These are phyloP conservation scores for Pollenia amentaria DNA, from an alignment of 2,888 invertebrate genomes.

Conservation along the genomic window DNA sequence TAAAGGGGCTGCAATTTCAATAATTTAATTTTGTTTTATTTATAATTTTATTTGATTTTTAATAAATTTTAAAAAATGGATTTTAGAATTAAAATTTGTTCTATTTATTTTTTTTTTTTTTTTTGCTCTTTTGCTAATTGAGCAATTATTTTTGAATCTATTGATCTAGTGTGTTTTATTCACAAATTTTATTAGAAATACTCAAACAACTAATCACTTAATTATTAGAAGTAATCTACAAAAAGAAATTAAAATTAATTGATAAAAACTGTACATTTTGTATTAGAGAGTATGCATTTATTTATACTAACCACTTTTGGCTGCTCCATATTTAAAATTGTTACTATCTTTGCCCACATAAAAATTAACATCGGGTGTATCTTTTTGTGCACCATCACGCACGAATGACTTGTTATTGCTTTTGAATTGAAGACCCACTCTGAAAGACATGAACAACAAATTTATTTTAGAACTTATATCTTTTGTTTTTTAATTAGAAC, in stretches of 20 bases:
- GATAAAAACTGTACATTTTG: neutral
- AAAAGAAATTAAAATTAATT: neutral
- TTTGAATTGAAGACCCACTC: constrained; percentile 74
- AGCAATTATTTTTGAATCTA: constrained; percentile 5
- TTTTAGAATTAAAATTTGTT: neutral
- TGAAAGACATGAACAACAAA: constrained; percentile 48
- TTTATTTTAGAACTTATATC: neutral
- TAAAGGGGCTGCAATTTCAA: neutral
- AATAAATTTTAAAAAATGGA: neutral
- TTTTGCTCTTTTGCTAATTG: constrained; percentile 14
- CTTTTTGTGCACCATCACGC: constrained; percentile 65
- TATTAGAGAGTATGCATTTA: neutral
- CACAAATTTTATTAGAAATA: neutral
- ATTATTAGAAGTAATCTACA: constrained; percentile 61
- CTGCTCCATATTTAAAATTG: constrained; percentile 66
- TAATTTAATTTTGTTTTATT: neutral
- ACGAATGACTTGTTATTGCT: constrained; percentile 62
- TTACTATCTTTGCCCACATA: constrained; percentile 73
- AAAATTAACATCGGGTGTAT: constrained; percentile 68
- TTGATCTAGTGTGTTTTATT: neutral
- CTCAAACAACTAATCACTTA: neutral
- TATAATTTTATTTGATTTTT: neutral
- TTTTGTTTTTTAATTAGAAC: no score
- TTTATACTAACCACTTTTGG: constrained; percentile 68
- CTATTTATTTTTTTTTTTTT: neutral